Percentiles rank a stretch among this genome's conserved stretches.
Conservation (phyloP, 2,888 invertebrate genomes). For the Ophion costatus region DNA sequence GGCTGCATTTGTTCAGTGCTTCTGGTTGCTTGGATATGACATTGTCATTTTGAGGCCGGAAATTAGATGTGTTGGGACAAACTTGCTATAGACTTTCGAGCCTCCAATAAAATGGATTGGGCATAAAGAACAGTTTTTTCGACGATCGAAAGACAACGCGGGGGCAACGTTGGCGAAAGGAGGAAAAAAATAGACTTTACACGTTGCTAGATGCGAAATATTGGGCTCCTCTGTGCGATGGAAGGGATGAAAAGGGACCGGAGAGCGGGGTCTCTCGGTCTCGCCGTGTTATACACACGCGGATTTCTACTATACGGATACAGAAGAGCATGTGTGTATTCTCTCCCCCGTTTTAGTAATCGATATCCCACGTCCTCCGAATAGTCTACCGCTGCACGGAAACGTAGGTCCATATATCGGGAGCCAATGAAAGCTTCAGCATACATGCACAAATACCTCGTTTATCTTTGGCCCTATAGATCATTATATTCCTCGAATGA, state of each 20-base stretch:
- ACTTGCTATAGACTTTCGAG: not conserved
- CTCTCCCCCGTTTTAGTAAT: conserved; percentile 49
- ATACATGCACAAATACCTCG: not conserved
- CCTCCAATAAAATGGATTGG: not conserved
- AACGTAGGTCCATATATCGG: conserved; percentile 35
- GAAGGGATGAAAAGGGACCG: not conserved
- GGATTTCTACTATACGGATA: conserved; percentile 3
- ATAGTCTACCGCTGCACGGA: conserved; percentile 25
- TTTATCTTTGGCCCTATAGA: not conserved
- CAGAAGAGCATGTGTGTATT: conserved; percentile 20
- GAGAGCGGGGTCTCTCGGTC: conserved; percentile 2
- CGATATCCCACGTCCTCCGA: conserved; percentile 56
- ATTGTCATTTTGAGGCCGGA: not conserved
- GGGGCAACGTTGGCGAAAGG: not conserved
- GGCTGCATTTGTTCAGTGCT: not conserved
- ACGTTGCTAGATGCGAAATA: not conserved
- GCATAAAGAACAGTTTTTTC: not conserved
- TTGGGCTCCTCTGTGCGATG: not conserved
- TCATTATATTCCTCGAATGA: not conserved
- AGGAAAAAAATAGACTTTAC: not conserved
- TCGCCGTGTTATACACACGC: conserved; percentile 15
- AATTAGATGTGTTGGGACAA: not conserved
- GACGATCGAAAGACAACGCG: not conserved
- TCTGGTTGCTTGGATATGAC: not conserved
- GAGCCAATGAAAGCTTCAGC: conserved; percentile 20